Percentiles rank a stretch among this genome's conserved stretches.
phyloP scores from a whole-genome alignment of 2,113 vertebrate species.

The Ceyx melanurus region DNA sequence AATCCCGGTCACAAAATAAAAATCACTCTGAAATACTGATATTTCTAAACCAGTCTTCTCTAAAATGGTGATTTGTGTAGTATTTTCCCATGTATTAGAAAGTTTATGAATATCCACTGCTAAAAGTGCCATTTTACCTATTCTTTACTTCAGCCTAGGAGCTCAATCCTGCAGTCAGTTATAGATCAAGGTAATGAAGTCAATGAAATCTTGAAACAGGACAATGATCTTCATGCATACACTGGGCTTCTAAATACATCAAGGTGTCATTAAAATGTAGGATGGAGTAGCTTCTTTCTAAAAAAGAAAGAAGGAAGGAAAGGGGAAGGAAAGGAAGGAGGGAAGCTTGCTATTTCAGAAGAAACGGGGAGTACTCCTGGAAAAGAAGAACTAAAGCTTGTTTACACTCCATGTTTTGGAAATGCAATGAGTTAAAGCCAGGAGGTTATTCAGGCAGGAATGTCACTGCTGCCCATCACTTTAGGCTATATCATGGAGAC shows the following conservation, averaged over 20 bases:
- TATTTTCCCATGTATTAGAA: neutral
- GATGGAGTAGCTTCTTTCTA: neutral
- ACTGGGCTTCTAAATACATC: neutral
- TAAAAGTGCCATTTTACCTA: neutral
- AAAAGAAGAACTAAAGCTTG: neutral
- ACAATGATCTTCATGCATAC: neutral
- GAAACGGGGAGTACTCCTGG: neutral
- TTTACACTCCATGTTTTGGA: neutral
- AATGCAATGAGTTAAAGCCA: neutral
- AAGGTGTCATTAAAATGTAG: neutral
- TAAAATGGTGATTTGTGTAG: neutral
- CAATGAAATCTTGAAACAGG: neutral
- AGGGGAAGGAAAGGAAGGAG: neutral
- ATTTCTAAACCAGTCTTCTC: neutral
- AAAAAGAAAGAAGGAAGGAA: neutral
- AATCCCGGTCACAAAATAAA: neutral
- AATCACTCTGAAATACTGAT: neutral
- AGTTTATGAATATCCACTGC: neutral
- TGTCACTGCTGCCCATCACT: neutral
- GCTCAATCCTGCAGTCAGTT: neutral
- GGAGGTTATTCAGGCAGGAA: neutral
- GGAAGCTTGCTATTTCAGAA: neutral
- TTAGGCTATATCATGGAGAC: neutral
- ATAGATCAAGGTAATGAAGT: neutral
- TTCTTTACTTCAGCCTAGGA: neutral